Base-by-base conservation (phyloP, 2,797 vertebrate genomes). In the Hypotaenidia philippensis region DNA sequence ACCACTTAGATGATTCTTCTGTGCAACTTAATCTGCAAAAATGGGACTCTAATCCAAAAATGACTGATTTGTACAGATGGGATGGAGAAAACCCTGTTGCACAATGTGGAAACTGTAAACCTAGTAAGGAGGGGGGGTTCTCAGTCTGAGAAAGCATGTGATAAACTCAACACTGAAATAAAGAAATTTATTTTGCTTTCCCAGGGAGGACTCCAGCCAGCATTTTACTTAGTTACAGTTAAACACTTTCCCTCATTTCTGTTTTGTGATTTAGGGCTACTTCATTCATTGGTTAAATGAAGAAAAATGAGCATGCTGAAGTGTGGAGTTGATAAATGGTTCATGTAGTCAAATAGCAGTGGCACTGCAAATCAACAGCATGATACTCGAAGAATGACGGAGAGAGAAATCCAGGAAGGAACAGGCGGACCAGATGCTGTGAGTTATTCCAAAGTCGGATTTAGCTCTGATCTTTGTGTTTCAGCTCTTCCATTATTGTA, bases 31-130 rank as follows among this genome's bases (percentile, higher is more conserved):
- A 77, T 69, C 47, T 84, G 36, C 22, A 89, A 87, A 89, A 93
- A 64, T 74, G 38, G 49, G 64, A 90, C 56, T 41, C 52, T 0
- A 1, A 78, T 89, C 69, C 34, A 76, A 70, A 86, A 83, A 68
- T 40, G 47, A 76, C 72, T 69, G 81, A 82, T 79, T 68, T 77
- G 36, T 71, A 27, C 50, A 44, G 41, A 83, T 93, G 75, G 94
- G 60, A 92, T 91, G 89, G 71, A 94, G 63, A 26, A 89, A 87
- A 63, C 31, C 65, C 17, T 27, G 26, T 76, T 93, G 60, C 87
- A 63, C 70, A 52, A 66, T 59, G 31, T 94, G 80, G 85, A 66
- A 89, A 63, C 65, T 79, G 56, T 59, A 85, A 87, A 65, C 31
- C 63, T 60, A 26, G 26, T 25, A 76, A 59, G 56, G 52, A 68